Percentiles rank a stretch among this genome's conserved stretches.
phyloP scores from a whole-genome alignment of 2,797 vertebrate genomes.

The Danio jaintianensis region DNA sequence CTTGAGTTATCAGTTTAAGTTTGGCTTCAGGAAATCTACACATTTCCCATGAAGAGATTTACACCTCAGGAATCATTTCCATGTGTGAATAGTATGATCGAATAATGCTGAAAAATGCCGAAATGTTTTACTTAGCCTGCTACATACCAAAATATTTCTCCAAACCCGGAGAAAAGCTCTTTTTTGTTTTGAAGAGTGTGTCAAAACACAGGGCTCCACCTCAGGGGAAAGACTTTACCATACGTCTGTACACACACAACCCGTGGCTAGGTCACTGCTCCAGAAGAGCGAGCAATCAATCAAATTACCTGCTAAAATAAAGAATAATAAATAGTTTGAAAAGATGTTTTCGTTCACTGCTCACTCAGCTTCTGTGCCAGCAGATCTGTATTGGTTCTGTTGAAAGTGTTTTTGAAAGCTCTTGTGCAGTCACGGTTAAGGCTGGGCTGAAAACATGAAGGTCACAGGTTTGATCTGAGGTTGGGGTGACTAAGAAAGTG shows the following conservation, averaged over 20 bases:
- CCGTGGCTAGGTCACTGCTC: constrained; percentile 35
- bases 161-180: constrained; percentile 60
- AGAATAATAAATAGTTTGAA: constrained; percentile 55
- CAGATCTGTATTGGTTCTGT: constrained; percentile 32
- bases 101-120: constrained; percentile 55
- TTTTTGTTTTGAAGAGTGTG: constrained; percentile 57
- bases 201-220: constrained; percentile 55
- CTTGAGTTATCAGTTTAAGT: constrained; percentile 63
- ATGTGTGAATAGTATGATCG: constrained; percentile 63
- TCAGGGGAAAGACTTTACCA: constrained; percentile 45
- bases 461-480: constrained; percentile 18
- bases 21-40: constrained; percentile 64
- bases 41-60: constrained; percentile 69
- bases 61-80: constrained; percentile 65
- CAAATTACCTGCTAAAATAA: constrained; percentile 51
- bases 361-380: constrained; percentile 47
- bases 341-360: constrained; percentile 36
- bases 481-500: not conserved
- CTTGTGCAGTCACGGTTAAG: constrained; percentile 14
- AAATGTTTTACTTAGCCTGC: constrained; percentile 52
- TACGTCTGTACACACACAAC: constrained; percentile 39
- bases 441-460: constrained; percentile 34
- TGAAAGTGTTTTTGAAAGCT: constrained; percentile 46
- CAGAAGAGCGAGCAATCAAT: constrained; percentile 52
- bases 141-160: constrained; percentile 55